phyloP scores from a whole-genome alignment of 2,888 invertebrate species.

The Acleris cristana region DNA sequence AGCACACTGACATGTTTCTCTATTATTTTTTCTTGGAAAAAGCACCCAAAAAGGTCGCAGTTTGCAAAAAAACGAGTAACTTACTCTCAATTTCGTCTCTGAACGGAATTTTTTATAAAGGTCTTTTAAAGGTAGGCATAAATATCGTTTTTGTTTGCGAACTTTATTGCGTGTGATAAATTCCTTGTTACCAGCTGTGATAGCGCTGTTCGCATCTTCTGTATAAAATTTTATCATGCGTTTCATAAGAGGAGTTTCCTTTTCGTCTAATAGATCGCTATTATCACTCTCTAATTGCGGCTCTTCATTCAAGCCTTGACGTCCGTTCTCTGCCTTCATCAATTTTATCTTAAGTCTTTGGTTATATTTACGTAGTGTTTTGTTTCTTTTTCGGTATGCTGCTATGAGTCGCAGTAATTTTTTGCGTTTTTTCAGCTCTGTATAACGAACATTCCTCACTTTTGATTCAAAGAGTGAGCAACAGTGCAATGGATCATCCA shows the following conservation, averaged over 20 bases:
- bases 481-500: no score
- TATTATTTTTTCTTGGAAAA: slow-evolving; percentile 24
- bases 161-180: slow-evolving; percentile 12
- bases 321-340: no score
- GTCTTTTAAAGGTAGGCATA: no score
- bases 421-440: slow-evolving; percentile 1
- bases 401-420: neutral
- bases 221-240: slow-evolving; percentile 17
- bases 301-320: no score
- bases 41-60: neutral
- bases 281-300: slow-evolving; percentile 1
- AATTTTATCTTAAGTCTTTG: no score
- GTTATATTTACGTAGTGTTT: no score
- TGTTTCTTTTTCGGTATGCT: neutral
- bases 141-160: no score
- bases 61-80: no score
- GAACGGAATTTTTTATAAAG: no score
- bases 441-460: neutral
- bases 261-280: neutral
- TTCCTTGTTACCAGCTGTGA: slow-evolving; percentile 29
- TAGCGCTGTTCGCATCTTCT: slow-evolving; percentile 25
- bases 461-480: neutral
- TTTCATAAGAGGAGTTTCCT: slow-evolving; percentile 5
- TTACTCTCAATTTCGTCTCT: no score
- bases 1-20: slow-evolving; percentile 33